phyloP scores from a whole-genome alignment of 2,888 invertebrate genomes.

The Notodonta dromedarius region DNA sequence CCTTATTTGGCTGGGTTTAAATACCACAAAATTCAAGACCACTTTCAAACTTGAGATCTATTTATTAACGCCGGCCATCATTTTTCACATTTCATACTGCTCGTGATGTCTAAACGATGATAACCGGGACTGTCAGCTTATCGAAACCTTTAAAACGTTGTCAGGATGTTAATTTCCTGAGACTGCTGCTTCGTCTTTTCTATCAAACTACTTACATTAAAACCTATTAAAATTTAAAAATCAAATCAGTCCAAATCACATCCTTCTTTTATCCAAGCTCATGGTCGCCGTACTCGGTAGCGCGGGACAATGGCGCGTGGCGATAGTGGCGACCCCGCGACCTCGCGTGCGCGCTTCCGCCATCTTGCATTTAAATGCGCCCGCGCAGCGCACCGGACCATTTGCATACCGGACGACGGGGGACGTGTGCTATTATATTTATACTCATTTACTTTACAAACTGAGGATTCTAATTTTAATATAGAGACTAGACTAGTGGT shows the following conservation, averaged over 20 bases:
- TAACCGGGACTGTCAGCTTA: no score
- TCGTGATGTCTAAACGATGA: no score
- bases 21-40: no score
- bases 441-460: conserved; percentile 66
- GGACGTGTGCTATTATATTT: conserved; percentile 79
- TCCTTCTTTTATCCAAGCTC: conserved; percentile 8
- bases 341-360: conserved; percentile 83
- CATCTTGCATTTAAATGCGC: conserved; percentile 81
- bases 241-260: conserved; percentile 1
- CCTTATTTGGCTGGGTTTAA: no score
- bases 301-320: conserved; percentile 80
- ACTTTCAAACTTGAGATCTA: no score
- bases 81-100: no score
- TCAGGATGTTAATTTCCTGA: no score
- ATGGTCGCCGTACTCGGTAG: conserved; percentile 55
- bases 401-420: conserved; percentile 73
- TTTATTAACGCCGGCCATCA: no score
- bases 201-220: no score
- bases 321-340: conserved; percentile 75
- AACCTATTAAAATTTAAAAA: conserved; percentile 3
- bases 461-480: conserved; percentile 20
- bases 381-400: conserved; percentile 46
- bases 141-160: no score
- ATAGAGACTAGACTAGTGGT: neutral
- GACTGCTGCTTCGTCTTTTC: no score